Percentiles rank a stretch among this genome's conserved stretches.
phyloP scores from a whole-genome alignment of 2,113 vertebrate genomes.

The Tenrec ecaudatus region DNA sequence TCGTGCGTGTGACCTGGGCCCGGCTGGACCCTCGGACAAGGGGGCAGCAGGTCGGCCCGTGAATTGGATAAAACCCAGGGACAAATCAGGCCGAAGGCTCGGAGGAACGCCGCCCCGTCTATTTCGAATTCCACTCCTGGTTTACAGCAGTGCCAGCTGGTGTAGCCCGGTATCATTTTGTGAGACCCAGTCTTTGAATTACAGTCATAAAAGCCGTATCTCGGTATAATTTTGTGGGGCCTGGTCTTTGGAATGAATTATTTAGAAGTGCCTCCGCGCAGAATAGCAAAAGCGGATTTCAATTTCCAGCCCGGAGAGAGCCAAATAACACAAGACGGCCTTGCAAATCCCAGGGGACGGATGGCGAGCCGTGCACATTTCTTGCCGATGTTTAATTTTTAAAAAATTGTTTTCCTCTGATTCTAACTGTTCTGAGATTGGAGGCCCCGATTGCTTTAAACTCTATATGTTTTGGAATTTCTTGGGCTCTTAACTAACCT shows the following conservation, averaged over 20 bases:
- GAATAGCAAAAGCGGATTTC: background rate
- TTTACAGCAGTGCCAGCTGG: background rate
- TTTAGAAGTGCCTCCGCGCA: background rate
- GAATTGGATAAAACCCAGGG: background rate
- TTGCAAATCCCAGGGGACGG: background rate
- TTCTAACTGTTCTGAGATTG: background rate
- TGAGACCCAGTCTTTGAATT: background rate
- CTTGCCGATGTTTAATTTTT: background rate
- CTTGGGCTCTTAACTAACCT: background rate
- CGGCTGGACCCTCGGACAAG: background rate
- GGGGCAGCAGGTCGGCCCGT: accelerated
- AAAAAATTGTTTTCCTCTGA: background rate
- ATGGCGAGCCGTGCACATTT: background rate
- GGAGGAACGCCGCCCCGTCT: accelerated
- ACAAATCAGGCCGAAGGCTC: background rate
- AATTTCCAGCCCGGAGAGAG: background rate
- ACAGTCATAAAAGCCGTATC: background rate
- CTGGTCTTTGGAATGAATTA: background rate
- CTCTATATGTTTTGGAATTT: accelerated
- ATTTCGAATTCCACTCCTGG: background rate
- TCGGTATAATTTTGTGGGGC: background rate
- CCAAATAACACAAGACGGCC: background rate
- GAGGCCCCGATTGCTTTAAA: background rate
- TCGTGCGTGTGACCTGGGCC: accelerated
- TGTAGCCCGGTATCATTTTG: background rate